Percentiles rank a stretch among this genome's conserved stretches.
These are phyloP conservation scores for Anoplolepis gracilipes DNA, from an alignment of 1,140 invertebrate genomes.

Conservation along the genomic window DNA sequence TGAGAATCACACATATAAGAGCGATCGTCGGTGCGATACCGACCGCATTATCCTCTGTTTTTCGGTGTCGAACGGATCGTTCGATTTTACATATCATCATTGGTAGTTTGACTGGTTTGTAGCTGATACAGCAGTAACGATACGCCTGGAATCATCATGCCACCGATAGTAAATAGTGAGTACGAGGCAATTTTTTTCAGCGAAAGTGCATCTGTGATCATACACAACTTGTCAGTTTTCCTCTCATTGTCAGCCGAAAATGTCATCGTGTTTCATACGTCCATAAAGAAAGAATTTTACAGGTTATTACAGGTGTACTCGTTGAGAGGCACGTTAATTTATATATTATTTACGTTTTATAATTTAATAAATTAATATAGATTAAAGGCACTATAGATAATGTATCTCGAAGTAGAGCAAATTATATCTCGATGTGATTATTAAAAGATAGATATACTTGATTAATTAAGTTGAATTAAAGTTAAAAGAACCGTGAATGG, in stretches of 20 bases:
- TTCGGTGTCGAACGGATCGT: constrained; percentile 1
- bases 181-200: not conserved
- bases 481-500: not conserved
- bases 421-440: not conserved
- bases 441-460: not conserved
- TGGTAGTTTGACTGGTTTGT: not conserved
- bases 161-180: constrained; percentile 14
- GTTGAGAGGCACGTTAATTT: not conserved
- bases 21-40: not conserved
- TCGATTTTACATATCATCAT: not conserved
- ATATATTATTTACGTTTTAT: not conserved
- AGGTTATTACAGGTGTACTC: too few species aligned
- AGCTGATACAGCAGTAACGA: not conserved
- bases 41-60: not conserved
- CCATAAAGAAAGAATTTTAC: not conserved
- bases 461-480: not conserved
- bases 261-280: not conserved
- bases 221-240: not conserved
- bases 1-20: constrained; percentile 40
- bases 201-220: not conserved
- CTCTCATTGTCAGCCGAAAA: not conserved
- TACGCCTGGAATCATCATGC: not conserved
- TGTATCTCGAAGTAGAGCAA: not conserved
- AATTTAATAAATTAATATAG: not conserved
- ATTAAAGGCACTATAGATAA: not conserved